phyloP scores from a whole-genome alignment of 1,140 invertebrate genomes.

The Dufourea novaeangliae region DNA sequence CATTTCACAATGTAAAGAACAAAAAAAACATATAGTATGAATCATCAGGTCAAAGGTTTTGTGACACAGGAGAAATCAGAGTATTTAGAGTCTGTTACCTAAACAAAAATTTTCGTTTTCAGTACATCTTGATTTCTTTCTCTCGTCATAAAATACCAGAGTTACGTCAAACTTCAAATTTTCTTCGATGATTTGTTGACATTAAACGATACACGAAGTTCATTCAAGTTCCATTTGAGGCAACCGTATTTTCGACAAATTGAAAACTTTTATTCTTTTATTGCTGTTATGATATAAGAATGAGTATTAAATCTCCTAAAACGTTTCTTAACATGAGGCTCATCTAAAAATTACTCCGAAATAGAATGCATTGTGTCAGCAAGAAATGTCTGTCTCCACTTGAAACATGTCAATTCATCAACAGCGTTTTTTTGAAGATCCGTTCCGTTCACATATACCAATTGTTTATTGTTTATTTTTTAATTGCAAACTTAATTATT shows the following conservation, averaged over 20 bases:
- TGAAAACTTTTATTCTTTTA: background rate
- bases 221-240: conserved; percentile 19
- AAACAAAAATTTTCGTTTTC: conserved; percentile 3
- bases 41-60: conserved; percentile 24
- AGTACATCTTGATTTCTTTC: conserved; percentile 22
- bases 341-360: conserved; percentile 28
- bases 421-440: background rate
- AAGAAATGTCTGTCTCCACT: background rate
- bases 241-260: background rate
- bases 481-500: background rate
- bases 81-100: conserved; percentile 27
- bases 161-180: conserved; percentile 3
- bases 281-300: background rate
- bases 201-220: conserved; percentile 21
- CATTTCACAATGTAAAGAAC: conserved; percentile 26
- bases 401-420: conserved; percentile 16
- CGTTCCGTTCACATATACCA: conserved; percentile 6
- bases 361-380: conserved; percentile 30
- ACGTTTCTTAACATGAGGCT: background rate
- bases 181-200: conserved; percentile 30
- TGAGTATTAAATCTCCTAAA: background rate
- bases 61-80: background rate
- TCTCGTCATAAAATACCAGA: background rate
- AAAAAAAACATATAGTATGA: conserved; percentile 15
- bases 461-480: background rate